Evolutionary conservation across 2,888 invertebrate genomes (phyloP).

Genomic region (Craniophora ligustri): DNA sequence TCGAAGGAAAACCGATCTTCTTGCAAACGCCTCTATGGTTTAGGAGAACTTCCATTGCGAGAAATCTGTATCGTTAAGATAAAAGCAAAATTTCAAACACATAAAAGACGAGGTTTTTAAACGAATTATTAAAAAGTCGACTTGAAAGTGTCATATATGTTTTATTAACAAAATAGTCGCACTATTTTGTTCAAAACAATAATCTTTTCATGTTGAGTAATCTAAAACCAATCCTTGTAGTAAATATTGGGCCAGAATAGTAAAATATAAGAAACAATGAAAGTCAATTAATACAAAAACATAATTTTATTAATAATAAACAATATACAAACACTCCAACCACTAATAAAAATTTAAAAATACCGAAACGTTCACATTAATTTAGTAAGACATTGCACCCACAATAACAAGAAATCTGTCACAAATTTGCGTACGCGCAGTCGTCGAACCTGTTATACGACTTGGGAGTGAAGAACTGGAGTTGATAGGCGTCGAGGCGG

Average conservation of each 20-base stretch:
- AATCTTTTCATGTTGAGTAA: too few relatives aligned
- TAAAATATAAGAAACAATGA: conserved; percentile 5
- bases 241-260: neutral
- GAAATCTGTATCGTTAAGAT: conserved; percentile 59
- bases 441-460: conserved; percentile 66
- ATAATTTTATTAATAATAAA: conserved; percentile 28
- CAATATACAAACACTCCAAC: neutral
- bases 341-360: conserved; percentile 1
- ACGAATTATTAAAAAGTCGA: neutral
- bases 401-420: conserved; percentile 38
- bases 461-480: conserved; percentile 68
- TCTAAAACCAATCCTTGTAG: too few relatives aligned
- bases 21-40: conserved; percentile 70
- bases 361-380: conserved; percentile 12
- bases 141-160: too few relatives aligned
- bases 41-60: conserved; percentile 66
- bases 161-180: too few relatives aligned
- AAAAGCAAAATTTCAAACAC: neutral
- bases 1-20: conserved; percentile 64
- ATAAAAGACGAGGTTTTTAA: neutral
- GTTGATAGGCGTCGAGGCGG: conserved; percentile 65
- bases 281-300: conserved; percentile 4
- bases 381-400: conserved; percentile 17
- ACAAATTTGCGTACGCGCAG: conserved; percentile 73
- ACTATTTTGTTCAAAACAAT: too few relatives aligned